Percentiles rank a stretch among this genome's conserved stretches.
Evolutionary conservation across 1,140 invertebrate species (phyloP).

Genomic region (Ylistrum balloti): DNA sequence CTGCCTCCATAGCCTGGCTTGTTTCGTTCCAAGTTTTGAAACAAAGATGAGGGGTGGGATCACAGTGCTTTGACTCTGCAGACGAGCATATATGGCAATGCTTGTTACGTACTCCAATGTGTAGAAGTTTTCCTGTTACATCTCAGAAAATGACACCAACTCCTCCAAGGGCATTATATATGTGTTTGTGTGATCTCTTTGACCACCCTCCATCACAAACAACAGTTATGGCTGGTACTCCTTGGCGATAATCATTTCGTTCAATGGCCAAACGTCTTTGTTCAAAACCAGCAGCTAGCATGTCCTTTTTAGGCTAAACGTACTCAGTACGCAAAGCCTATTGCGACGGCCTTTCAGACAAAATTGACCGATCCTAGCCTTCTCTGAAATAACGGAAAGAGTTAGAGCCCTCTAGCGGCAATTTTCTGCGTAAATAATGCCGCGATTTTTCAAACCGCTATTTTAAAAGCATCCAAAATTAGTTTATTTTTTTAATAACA

Average conservation of each 20-base stretch:
- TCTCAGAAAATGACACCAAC: conserved; percentile 76
- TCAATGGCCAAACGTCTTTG: conserved; percentile 41
- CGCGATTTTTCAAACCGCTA: no score
- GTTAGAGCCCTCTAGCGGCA: no score
- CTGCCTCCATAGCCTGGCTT: conserved; percentile 82
- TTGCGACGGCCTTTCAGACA: no score
- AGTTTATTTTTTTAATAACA: no score
- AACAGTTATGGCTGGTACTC: conserved; percentile 52
- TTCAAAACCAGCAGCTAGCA: conserved; percentile 45
- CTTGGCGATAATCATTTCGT: conserved; percentile 41
- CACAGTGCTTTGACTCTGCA: neutral
- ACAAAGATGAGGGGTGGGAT: conserved; percentile 43
- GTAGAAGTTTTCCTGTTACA: conserved; percentile 72
- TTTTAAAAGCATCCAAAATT: no score
- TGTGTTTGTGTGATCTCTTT: conserved; percentile 57
- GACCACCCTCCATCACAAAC: conserved; percentile 59
- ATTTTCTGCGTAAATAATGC: no score
- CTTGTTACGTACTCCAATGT: conserved; percentile 79
- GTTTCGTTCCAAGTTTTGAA: conserved; percentile 72
- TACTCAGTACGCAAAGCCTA: no score
- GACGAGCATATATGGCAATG: conserved; percentile 78
- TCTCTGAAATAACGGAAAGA: no score
- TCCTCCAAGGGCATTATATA: conserved; percentile 61
- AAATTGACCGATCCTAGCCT: no score
- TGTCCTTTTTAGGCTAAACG: no score